Evolutionary conservation across 2,888 invertebrate genomes (phyloP).

Genomic region (Agrilus biguttatus): DNA sequence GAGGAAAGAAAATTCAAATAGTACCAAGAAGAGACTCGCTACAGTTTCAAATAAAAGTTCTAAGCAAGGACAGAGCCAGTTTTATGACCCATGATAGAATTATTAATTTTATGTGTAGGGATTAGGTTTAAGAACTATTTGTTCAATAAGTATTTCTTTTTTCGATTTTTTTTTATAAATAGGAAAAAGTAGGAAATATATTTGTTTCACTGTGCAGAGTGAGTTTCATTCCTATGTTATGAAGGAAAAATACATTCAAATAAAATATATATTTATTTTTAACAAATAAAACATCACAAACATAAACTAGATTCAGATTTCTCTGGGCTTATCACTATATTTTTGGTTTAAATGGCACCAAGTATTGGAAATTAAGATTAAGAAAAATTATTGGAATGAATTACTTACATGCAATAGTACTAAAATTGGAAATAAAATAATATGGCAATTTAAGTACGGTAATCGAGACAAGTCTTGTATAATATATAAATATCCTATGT

Average conservation of each 20-base stretch:
- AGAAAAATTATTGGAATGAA: no score
- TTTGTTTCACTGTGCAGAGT: no score
- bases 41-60: conserved; percentile 7
- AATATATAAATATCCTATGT: no score
- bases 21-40: conserved; percentile 32
- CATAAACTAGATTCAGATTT: conserved; percentile 1
- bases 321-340: no score
- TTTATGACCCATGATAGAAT: conserved; percentile 4
- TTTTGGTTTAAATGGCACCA: no score
- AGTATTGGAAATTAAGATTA: no score
- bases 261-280: neutral
- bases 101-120: neutral
- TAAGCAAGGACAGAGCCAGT: conserved; percentile 4
- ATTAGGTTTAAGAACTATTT: neutral
- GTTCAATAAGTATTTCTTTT: neutral
- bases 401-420: no score
- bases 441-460: no score
- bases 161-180: no score
- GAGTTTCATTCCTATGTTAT: neutral
- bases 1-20: conserved; percentile 39
- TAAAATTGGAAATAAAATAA: no score
- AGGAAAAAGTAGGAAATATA: no score
- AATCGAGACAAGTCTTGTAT: no score
- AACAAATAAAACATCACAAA: neutral
- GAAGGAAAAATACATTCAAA: neutral